These are phyloP conservation scores for Chionomys nivalis DNA, from an alignment of 2,113 vertebrate genomes.

Conservation along the genomic window DNA sequence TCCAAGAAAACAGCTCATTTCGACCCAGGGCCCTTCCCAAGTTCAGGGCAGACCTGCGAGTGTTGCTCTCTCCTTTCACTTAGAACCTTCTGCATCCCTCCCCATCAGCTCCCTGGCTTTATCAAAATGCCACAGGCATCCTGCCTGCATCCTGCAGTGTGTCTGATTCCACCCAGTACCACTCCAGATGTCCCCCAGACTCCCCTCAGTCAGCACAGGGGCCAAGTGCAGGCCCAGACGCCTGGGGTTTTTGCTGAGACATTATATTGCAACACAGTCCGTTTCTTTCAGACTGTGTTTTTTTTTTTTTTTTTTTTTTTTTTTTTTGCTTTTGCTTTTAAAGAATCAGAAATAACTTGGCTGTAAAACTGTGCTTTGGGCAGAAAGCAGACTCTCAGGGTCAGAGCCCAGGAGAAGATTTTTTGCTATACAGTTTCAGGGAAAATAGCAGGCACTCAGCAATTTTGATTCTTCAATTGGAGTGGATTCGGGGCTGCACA, in stretches of 20 bases:
- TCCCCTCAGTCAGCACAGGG: neutral
- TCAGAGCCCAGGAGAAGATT: constrained; percentile 68
- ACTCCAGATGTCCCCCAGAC: neutral
- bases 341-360: constrained; percentile 80
- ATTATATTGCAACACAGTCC: constrained; percentile 54
- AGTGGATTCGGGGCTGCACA: constrained; percentile 49
- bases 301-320: neutral
- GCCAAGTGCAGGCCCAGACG: neutral
- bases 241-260: constrained; percentile 68
- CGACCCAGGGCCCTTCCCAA: constrained; percentile 14
- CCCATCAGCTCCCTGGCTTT: constrained; percentile 22
- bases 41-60: constrained; percentile 19
- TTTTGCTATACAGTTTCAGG: constrained; percentile 13
- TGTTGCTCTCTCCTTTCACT: neutral
- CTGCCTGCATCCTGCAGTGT: constrained; percentile 25
- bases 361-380: constrained; percentile 77
- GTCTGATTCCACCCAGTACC: fast-evolving
- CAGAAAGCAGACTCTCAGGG: constrained; percentile 61
- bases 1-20: constrained; percentile 13
- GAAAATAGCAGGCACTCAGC: constrained; percentile 60
- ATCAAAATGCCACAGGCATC: neutral
- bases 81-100: neutral
- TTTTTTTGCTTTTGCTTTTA: constrained; percentile 74
- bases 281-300: constrained; percentile 57
- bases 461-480: constrained; percentile 72